Conservation (phyloP, 2,113 vertebrate species). For the Phalacrocorax pelagicus region DNA sequence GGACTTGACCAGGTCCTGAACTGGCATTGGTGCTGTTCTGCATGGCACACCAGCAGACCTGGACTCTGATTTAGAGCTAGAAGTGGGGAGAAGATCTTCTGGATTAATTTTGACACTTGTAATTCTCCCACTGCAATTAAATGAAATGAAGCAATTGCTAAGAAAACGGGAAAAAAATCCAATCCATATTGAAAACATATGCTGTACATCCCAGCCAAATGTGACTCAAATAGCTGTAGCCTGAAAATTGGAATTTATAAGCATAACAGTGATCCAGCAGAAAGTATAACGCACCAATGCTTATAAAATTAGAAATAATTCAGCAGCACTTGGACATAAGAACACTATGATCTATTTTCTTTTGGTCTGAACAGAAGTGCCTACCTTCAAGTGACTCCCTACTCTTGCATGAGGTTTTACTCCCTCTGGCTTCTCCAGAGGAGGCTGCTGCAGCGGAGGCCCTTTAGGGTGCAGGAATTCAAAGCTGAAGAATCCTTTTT, state of each 20-base stretch:
- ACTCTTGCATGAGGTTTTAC: background rate
- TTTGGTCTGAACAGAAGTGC: background rate
- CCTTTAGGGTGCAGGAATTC: background rate
- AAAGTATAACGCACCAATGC: background rate
- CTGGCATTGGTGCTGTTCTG: rapidly evolving
- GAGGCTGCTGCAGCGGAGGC: background rate
- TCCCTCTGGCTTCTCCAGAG: background rate
- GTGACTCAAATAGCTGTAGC: background rate
- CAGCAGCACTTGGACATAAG: background rate
- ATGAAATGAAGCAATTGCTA: background rate
- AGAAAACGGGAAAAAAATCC: background rate
- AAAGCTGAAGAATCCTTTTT: background rate
- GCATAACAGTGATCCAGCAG: background rate
- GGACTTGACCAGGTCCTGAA: background rate
- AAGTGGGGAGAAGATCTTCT: background rate
- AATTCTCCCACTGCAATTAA: background rate
- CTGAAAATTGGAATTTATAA: background rate
- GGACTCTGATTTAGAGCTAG: background rate
- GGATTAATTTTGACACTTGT: background rate
- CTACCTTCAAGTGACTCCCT: background rate
- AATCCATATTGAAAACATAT: background rate
- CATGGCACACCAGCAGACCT: background rate
- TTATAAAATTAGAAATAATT: background rate
- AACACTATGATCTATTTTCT: background rate
- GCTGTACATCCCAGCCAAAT: background rate